Conservation (phyloP, 2,797 vertebrate species). For the Anguilla marmorata region DNA sequence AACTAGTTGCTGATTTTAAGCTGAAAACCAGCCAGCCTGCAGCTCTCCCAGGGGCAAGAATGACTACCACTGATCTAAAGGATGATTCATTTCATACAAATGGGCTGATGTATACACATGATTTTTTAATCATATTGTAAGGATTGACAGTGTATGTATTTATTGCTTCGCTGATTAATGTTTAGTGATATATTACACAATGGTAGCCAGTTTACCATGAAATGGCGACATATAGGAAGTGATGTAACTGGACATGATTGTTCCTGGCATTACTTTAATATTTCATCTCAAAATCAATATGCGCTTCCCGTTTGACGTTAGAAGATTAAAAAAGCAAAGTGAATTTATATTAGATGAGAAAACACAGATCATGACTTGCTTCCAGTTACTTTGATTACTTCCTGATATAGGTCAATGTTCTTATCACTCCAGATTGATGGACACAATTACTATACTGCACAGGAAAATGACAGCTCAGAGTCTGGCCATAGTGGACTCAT, state of each 20-base stretch:
- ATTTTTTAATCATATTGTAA: neutral
- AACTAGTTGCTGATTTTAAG: neutral
- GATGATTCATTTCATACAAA: neutral
- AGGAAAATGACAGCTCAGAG: too few relatives aligned
- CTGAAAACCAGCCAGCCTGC: neutral
- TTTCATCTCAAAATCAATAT: slow-evolving; percentile 22
- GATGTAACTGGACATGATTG: neutral
- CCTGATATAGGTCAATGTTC: slow-evolving; percentile 61
- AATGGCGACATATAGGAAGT: neutral
- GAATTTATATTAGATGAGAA: slow-evolving; percentile 38
- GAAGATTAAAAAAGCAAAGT: slow-evolving; percentile 24
- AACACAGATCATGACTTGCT: slow-evolving; percentile 54
- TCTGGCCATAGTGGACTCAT: too few relatives aligned
- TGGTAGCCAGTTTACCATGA: neutral
- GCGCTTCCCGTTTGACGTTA: neutral
- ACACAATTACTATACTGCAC: too few relatives aligned
- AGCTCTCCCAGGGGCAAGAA: neutral
- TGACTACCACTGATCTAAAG: neutral
- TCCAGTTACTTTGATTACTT: slow-evolving; percentile 46
- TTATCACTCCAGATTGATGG: slow-evolving; percentile 53
- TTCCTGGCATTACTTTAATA: neutral
- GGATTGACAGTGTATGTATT: neutral
- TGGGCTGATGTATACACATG: neutral
- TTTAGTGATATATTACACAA: neutral
- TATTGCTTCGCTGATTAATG: neutral